phyloP scores from a whole-genome alignment of 35 echinoderm and acorn worm genomes.

The Amphiura filiformis region DNA sequence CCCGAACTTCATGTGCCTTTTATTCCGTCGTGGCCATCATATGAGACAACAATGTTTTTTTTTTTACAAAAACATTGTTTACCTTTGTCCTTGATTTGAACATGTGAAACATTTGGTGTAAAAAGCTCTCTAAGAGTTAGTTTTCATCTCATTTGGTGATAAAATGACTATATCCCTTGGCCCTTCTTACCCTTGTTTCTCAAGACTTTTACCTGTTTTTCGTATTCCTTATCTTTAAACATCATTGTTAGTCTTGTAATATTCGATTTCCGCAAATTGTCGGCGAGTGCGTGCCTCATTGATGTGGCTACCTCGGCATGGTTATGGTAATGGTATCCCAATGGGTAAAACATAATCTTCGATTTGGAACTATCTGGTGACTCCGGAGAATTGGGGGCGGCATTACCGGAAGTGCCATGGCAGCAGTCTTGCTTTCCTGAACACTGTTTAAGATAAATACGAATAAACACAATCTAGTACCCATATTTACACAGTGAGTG shows the following conservation, averaged over 20 bases:
- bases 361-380: not conserved
- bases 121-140: too few relatives aligned
- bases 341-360: not conserved
- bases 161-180: too few relatives aligned
- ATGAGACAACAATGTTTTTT: too few relatives aligned
- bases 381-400: not conserved
- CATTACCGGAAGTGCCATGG: not conserved
- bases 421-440: not conserved
- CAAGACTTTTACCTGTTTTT: constrained; percentile 2
- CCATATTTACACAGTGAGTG: too few relatives aligned
- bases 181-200: too few relatives aligned
- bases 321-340: not conserved
- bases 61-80: too few relatives aligned
- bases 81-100: too few relatives aligned
- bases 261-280: not conserved
- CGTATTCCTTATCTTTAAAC: not conserved
- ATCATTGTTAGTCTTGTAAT: not conserved
- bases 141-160: too few relatives aligned
- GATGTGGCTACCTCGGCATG: not conserved
- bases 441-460: not conserved
- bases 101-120: too few relatives aligned
- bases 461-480: too few relatives aligned
- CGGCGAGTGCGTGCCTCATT: not conserved
- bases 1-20: too few relatives aligned
- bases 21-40: too few relatives aligned